phyloP scores from a whole-genome alignment of 2,113 vertebrate species.

The Cygnus buccinator region DNA sequence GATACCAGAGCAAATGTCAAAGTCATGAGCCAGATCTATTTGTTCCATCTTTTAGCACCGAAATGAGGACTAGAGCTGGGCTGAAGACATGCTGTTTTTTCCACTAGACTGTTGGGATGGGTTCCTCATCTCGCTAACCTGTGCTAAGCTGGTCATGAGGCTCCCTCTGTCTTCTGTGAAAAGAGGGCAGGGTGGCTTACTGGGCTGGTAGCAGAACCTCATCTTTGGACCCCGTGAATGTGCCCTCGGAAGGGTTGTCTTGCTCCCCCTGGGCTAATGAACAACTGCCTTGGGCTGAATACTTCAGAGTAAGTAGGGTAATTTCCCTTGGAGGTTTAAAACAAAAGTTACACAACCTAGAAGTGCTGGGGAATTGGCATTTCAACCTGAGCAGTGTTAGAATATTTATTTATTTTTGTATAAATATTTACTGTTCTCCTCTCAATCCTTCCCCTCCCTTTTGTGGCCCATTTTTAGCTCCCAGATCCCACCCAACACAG shows the following conservation, averaged over 20 bases:
- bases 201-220: neutral
- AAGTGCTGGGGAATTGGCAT: neutral
- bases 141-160: neutral
- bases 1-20: slow-evolving; percentile 68
- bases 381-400: neutral
- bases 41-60: slow-evolving; percentile 23
- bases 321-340: neutral
- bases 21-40: slow-evolving; percentile 40
- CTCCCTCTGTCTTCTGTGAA: neutral
- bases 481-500: neutral
- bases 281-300: neutral
- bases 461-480: neutral
- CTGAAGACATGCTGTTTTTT: neutral
- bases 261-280: neutral
- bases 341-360: neutral
- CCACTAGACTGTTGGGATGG: neutral
- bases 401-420: neutral
- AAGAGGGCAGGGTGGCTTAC: neutral
- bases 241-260: neutral
- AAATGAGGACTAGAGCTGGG: neutral
- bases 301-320: neutral
- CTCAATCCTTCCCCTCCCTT: neutral
- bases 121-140: neutral
- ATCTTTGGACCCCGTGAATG: neutral
- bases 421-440: neutral